phyloP scores from a whole-genome alignment of 2,888 invertebrate species.

The Choristoneura rosaceana region DNA sequence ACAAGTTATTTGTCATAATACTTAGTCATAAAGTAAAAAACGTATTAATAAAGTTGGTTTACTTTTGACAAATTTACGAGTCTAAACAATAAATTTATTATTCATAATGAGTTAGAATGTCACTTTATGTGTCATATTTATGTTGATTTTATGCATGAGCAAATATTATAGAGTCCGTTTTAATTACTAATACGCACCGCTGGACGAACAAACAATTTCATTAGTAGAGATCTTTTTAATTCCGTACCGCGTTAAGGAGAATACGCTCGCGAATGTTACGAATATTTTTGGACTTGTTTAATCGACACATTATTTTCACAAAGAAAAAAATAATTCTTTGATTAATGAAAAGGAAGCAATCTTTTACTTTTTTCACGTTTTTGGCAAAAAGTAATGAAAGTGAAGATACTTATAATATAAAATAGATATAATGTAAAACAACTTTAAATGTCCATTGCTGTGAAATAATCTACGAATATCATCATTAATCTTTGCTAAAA shows the following conservation, averaged over 20 bases:
- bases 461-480: too few relatives aligned
- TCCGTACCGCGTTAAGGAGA: conserved; percentile 47
- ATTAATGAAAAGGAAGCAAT: too few relatives aligned
- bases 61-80: conserved; percentile 43
- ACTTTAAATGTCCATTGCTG: too few relatives aligned
- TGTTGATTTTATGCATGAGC: conserved; percentile 72
- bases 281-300: background rate
- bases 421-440: too few relatives aligned
- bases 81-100: conserved; percentile 46
- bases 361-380: too few relatives aligned
- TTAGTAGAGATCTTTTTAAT: conserved; percentile 50
- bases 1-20: background rate
- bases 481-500: too few relatives aligned
- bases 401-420: too few relatives aligned
- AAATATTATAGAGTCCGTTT: conserved; percentile 67
- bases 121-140: conserved; percentile 64
- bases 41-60: conserved; percentile 44
- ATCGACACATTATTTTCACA: too few relatives aligned
- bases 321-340: too few relatives aligned
- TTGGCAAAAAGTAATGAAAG: too few relatives aligned
- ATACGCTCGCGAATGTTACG: conserved; percentile 35
- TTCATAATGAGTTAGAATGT: conserved; percentile 46
- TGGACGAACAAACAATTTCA: conserved; percentile 56
- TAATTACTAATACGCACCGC: conserved; percentile 65
- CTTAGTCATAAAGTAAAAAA: conserved; percentile 23